These are phyloP conservation scores for Zosterops lateralis DNA, from an alignment of 2,113 vertebrate genomes.

Conservation along the genomic window DNA sequence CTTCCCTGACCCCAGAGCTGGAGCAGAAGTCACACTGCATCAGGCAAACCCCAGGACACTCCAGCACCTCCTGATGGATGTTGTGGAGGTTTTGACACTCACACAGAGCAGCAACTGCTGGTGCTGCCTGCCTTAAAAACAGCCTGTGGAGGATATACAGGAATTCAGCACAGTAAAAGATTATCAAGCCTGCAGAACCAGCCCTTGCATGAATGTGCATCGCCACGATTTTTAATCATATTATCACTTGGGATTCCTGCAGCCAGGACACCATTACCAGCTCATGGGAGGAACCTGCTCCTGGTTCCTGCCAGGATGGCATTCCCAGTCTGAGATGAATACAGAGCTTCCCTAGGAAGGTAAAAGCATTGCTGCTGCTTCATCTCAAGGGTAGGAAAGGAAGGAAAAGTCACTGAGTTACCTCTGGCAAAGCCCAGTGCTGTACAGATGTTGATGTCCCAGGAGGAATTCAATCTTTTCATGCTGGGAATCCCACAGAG, in stretches of 20 bases:
- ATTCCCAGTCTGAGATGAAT: neutral
- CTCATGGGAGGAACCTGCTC: neutral
- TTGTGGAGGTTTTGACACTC: neutral
- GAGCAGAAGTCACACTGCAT: rapidly evolving
- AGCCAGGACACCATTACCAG: neutral
- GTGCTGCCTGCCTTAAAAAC: neutral
- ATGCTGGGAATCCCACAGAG: neutral
- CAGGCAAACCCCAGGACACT: neutral
- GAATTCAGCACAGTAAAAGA: neutral
- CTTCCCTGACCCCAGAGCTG: neutral
- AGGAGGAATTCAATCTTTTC: neutral
- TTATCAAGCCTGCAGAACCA: neutral
- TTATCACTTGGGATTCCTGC: neutral
- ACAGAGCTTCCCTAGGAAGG: neutral
- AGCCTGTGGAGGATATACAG: neutral
- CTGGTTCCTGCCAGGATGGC: neutral
- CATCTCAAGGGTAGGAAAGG: neutral
- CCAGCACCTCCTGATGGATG: rapidly evolving
- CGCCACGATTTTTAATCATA: neutral
- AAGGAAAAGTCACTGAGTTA: neutral
- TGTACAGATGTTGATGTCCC: rapidly evolving
- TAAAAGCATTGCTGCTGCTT: neutral
- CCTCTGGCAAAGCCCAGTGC: neutral
- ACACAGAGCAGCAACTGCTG: neutral
- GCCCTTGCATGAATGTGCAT: rapidly evolving